A percentile compares a stretch with the other conserved stretches of the same genome.
These are phyloP conservation scores for Lithobates sylvaticus DNA, from an alignment of 2,797 vertebrate species.

Conservation along the genomic window DNA sequence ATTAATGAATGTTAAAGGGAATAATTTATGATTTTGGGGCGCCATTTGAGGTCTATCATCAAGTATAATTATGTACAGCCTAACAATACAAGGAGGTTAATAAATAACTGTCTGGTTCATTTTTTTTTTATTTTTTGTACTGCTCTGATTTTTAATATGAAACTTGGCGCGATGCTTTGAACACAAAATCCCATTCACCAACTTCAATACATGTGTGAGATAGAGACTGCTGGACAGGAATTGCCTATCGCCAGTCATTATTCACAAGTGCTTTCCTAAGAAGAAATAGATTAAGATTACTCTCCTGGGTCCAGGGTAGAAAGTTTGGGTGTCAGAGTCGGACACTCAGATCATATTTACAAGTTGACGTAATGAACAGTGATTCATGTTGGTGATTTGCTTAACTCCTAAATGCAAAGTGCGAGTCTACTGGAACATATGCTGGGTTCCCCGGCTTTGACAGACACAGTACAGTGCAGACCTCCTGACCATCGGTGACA, in stretches of 20 bases:
- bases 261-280: neutral
- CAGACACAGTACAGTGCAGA: neutral
- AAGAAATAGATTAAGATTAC: neutral
- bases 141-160: neutral
- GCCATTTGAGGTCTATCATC: no score
- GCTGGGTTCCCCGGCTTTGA: neutral
- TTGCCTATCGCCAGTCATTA: neutral
- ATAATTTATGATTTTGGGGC: no score
- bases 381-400: neutral
- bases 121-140: no score
- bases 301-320: neutral
- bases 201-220: neutral
- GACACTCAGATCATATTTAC: neutral
- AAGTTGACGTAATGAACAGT: neutral
- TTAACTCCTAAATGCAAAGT: neutral
- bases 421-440: neutral
- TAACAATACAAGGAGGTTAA: neutral
- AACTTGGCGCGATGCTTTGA: neutral
- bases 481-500: slow-evolving; percentile 8
- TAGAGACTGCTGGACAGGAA: neutral
- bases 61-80: neutral
- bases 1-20: no score
- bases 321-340: neutral
- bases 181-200: neutral
- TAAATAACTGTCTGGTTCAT: no score